These are phyloP conservation scores for Eupithecia exiguata DNA, from an alignment of 2,888 invertebrate genomes.

Conservation along the genomic window DNA sequence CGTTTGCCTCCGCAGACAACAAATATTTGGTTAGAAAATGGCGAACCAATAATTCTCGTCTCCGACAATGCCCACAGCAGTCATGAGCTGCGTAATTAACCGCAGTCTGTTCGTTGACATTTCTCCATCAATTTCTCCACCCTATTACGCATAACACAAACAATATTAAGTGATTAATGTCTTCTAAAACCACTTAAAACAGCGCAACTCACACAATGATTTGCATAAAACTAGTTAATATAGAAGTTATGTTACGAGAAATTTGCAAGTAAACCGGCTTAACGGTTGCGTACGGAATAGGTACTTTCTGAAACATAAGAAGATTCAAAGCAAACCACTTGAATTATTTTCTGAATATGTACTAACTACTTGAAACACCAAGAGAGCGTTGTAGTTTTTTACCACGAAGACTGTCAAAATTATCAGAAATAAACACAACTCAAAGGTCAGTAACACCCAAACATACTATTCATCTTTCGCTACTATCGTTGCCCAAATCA, in stretches of 20 bases:
- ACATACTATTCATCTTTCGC: conserved; percentile 39
- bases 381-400: conserved; percentile 1
- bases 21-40: conserved; percentile 45
- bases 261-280: conserved; percentile 34
- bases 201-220: conserved; percentile 71
- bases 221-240: conserved; percentile 80
- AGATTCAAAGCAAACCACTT: conserved; percentile 20
- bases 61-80: conserved; percentile 35
- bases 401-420: conserved; percentile 10
- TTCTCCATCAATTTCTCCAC: conserved; percentile 75
- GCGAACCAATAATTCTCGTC: conserved; percentile 45
- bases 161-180: conserved; percentile 81
- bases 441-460: conserved; percentile 41
- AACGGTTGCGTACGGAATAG: conserved; percentile 33
- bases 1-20: conserved; percentile 29
- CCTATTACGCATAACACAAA: conserved; percentile 73
- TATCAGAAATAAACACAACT: conserved; percentile 22
- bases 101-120: conserved; percentile 71
- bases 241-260: conserved; percentile 62
- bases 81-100: conserved; percentile 70
- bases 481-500: conserved; percentile 43
- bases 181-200: conserved; percentile 68
- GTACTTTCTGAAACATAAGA: conserved; percentile 24
- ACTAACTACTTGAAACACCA: background rate
- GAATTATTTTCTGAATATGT: conserved; percentile 15